These are phyloP conservation scores for Speoplatyrhinus poulsoni DNA, from an alignment of 2,113 vertebrate species.

Conservation along the genomic window DNA sequence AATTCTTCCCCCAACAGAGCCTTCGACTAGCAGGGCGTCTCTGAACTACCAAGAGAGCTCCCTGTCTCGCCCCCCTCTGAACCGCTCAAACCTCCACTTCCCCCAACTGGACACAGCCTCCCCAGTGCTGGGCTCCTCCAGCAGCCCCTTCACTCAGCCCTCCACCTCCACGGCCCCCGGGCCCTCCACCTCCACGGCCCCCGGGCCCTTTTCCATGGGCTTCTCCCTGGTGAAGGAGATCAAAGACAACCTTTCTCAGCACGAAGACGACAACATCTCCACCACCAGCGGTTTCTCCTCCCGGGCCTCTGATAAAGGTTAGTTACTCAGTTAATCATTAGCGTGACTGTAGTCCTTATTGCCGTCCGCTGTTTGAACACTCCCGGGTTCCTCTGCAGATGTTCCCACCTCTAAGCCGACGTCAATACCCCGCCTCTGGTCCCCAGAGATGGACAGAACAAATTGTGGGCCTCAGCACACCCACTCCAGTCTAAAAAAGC, in stretches of 20 bases:
- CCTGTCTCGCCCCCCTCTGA: slow-evolving; percentile 91
- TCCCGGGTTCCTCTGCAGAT: slow-evolving; percentile 77
- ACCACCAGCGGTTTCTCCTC: slow-evolving; percentile 99
- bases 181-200: slow-evolving; percentile 51
- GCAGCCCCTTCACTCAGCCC: slow-evolving; percentile 81
- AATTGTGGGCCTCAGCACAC: slow-evolving; percentile 82
- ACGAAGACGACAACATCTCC: slow-evolving; percentile 99
- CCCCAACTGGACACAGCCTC: slow-evolving; percentile 83
- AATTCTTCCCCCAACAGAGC: slow-evolving; percentile 73
- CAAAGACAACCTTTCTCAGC: slow-evolving; percentile 96
- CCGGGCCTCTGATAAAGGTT: slow-evolving; percentile 95
- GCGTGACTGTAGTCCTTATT: background rate
- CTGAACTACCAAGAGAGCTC: slow-evolving; percentile 86
- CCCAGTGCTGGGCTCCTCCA: slow-evolving; percentile 58
- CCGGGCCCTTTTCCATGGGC: slow-evolving; percentile 79
- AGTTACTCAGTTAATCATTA: background rate
- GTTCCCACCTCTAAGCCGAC: slow-evolving; percentile 86
- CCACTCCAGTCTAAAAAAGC: slow-evolving; percentile 87
- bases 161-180: slow-evolving; percentile 80
- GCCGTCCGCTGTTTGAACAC: background rate
- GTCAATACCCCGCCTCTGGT: slow-evolving; percentile 88
- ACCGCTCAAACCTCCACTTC: slow-evolving; percentile 89
- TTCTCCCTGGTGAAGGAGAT: slow-evolving; percentile 93
- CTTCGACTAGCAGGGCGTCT: slow-evolving; percentile 86
- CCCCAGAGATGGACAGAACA: slow-evolving; percentile 86